These are phyloP conservation scores for Jacana jacana DNA, from an alignment of 2,113 vertebrate genomes.

Conservation along the genomic window DNA sequence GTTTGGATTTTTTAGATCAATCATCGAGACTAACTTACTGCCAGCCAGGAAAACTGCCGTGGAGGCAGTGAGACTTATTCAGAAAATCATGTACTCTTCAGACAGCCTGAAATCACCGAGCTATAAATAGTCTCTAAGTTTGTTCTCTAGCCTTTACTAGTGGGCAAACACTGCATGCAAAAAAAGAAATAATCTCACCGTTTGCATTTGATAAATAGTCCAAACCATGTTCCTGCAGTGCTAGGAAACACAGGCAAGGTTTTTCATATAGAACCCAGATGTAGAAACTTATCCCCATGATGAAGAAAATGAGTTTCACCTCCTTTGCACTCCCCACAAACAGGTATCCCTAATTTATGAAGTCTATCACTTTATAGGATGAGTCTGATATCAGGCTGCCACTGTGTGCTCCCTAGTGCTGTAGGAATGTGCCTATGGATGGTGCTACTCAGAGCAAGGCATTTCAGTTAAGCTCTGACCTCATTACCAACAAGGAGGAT, in stretches of 20 bases:
- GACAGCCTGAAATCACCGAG: neutral
- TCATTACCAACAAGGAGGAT: neutral
- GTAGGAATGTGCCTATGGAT: rapidly evolving
- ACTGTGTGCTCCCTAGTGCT: neutral
- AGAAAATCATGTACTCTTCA: neutral
- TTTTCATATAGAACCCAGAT: neutral
- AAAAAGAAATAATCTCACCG: neutral
- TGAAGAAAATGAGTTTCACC: neutral
- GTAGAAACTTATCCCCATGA: neutral
- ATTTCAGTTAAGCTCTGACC: rapidly evolving
- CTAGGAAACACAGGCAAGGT: neutral
- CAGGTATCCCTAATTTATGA: neutral
- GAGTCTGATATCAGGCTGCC: neutral
- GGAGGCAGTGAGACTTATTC: neutral
- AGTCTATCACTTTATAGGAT: neutral
- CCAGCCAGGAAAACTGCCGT: neutral
- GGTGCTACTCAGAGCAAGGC: rapidly evolving
- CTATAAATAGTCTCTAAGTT: neutral
- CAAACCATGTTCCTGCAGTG: neutral
- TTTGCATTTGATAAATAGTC: neutral
- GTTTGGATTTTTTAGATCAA: neutral
- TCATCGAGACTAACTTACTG: neutral
- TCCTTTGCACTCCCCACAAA: neutral
- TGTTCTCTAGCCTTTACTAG: neutral
- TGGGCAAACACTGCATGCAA: neutral